phyloP scores from a whole-genome alignment of 2,113 vertebrate species.

The Caranx ignobilis region DNA sequence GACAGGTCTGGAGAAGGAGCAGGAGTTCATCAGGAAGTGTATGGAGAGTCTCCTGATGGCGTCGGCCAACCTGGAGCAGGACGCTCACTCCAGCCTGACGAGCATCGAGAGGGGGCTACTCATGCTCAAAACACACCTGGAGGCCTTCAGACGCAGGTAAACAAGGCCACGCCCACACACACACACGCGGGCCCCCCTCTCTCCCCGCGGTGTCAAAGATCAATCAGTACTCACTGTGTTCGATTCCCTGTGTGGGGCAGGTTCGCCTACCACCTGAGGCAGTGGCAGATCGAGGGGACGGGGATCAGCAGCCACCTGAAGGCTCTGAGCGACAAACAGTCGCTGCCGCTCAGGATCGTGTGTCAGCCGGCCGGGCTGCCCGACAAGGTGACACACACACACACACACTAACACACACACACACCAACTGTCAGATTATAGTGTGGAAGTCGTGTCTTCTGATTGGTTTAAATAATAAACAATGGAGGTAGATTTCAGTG shows the following conservation, averaged over 20 bases:
- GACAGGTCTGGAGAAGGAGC: slow-evolving; percentile 97
- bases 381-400: slow-evolving; percentile 86
- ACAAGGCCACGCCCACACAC: neutral
- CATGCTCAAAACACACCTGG: slow-evolving; percentile 98
- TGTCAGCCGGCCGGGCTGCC: slow-evolving; percentile 98
- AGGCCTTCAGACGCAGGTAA: slow-evolving; percentile 97
- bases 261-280: slow-evolving; percentile 97
- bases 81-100: slow-evolving; percentile 94
- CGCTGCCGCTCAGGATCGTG: slow-evolving; percentile 94
- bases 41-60: slow-evolving; percentile 99
- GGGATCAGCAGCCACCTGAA: slow-evolving; percentile 99
- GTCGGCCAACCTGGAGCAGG: slow-evolving; percentile 95
- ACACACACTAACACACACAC: too few relatives aligned
- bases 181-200: too few relatives aligned
- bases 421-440: too few relatives aligned
- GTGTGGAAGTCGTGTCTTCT: too few relatives aligned
- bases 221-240: too few relatives aligned
- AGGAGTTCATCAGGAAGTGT: slow-evolving; percentile 99
- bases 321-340: slow-evolving; percentile 98
- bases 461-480: too few relatives aligned
- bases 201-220: too few relatives aligned
- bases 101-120: slow-evolving; percentile 98
- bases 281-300: slow-evolving; percentile 99
- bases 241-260: slow-evolving; percentile 72
- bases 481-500: too few relatives aligned